Conservation (phyloP, 2,113 vertebrate species). For the Mungos mungo region DNA sequence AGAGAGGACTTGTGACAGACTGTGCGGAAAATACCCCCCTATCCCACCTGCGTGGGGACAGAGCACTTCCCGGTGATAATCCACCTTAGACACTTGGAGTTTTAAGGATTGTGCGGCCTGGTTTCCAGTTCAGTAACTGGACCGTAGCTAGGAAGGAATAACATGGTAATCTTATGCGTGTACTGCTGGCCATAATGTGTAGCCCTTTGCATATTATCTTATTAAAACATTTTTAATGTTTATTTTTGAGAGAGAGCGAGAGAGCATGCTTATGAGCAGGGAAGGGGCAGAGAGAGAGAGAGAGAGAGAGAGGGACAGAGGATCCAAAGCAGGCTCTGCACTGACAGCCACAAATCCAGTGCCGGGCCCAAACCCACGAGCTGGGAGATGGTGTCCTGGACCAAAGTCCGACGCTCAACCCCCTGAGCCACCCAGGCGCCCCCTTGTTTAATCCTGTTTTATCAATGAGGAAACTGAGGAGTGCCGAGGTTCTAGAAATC, state of each 20-base stretch:
- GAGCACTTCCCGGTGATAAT: neutral
- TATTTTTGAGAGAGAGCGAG: too few species aligned
- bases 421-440: too few species aligned
- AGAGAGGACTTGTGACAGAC: neutral
- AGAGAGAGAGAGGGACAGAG: too few species aligned
- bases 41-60: neutral
- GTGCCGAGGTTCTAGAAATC: accelerated
- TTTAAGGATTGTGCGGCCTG: neutral
- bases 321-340: too few species aligned
- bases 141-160: neutral
- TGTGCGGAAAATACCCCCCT: neutral
- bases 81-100: neutral
- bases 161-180: neutral
- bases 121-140: neutral
- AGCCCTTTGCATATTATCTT: neutral
- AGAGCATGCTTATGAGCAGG: too few species aligned
- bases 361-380: too few species aligned
- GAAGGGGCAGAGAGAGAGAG: too few species aligned
- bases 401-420: too few species aligned
- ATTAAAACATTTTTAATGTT: too few species aligned
- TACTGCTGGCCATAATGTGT: neutral
- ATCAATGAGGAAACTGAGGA: neutral
- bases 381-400: too few species aligned
- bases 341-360: too few species aligned
- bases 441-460: neutral